phyloP scores from a whole-genome alignment of 2,113 vertebrate species.

The Cervus canadensis region DNA sequence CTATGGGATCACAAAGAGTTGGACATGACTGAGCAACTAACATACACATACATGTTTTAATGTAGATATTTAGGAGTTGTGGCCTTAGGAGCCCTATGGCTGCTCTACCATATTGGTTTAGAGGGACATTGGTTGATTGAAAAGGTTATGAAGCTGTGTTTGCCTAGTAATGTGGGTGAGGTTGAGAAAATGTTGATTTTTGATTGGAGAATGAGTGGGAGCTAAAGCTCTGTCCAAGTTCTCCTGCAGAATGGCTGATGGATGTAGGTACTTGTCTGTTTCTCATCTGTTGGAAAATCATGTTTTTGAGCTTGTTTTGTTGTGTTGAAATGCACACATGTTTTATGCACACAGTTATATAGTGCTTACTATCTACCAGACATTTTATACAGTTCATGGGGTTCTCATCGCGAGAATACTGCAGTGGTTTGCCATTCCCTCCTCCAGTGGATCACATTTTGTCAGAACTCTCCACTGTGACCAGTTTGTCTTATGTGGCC shows the following conservation, averaged over 20 bases:
- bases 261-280: neutral
- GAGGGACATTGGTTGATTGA: neutral
- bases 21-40: neutral
- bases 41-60: neutral
- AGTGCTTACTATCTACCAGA: neutral
- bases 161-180: neutral
- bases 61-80: neutral
- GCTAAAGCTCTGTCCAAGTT: neutral
- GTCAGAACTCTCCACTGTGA: neutral
- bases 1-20: neutral
- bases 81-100: neutral
- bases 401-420: neutral
- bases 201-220: neutral
- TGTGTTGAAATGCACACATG: neutral
- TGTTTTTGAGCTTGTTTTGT: neutral
- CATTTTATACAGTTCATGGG: neutral
- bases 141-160: neutral
- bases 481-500: neutral
- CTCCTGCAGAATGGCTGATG: neutral
- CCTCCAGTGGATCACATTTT: neutral
- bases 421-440: neutral
- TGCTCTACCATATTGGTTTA: neutral
- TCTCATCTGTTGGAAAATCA: neutral
- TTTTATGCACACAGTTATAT: neutral
- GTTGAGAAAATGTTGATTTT: neutral